These are phyloP conservation scores for Miltochrista miniata DNA, from an alignment of 2,888 invertebrate genomes.

Conservation along the genomic window DNA sequence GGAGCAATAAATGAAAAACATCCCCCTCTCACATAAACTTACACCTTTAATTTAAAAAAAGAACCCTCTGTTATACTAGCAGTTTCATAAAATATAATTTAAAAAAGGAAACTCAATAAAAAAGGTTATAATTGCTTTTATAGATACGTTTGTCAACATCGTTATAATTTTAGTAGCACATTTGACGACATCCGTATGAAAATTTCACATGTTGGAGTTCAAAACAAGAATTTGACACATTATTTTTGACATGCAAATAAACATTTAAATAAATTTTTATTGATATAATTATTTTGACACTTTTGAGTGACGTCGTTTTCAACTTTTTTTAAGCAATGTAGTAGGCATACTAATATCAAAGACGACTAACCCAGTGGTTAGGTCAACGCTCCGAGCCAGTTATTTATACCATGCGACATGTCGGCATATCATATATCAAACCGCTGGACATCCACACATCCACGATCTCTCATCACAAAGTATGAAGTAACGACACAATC, in stretches of 20 bases:
- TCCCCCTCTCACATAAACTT: constrained; percentile 52
- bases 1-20: constrained; percentile 64
- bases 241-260: neutral
- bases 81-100: neutral
- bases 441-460: constrained; percentile 53
- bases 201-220: too few species aligned
- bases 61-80: neutral
- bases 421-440: constrained; percentile 59
- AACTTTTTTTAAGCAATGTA: neutral
- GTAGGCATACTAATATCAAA: constrained; percentile 22
- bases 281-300: too few species aligned
- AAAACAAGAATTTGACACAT: neutral
- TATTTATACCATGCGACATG: constrained; percentile 58
- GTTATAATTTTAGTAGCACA: neutral
- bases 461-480: constrained; percentile 52
- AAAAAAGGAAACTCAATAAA: too few species aligned
- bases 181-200: neutral
- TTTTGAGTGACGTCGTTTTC: too few species aligned
- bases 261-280: too few species aligned
- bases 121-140: too few species aligned
- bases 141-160: neutral
- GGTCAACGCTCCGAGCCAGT: constrained; percentile 52
- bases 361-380: constrained; percentile 41
- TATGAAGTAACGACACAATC: constrained; percentile 48
- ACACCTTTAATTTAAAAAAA: constrained; percentile 49